phyloP scores from a whole-genome alignment of 2,797 vertebrate genomes.

The Nyctalus aviator region DNA sequence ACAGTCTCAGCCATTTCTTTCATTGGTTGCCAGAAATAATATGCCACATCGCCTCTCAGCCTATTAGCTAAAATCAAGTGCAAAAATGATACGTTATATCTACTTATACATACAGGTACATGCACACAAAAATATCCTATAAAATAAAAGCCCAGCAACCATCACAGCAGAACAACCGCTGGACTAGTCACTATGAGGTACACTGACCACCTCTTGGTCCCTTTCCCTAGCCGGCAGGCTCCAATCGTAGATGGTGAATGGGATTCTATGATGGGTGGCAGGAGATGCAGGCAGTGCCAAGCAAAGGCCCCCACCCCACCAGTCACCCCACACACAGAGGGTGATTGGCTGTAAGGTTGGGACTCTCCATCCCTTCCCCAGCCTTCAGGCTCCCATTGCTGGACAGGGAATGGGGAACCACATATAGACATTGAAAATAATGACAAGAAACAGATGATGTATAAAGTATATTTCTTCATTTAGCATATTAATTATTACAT shows the following conservation, averaged over 20 bases:
- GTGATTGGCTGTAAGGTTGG: no score
- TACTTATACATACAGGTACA: neutral
- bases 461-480: neutral
- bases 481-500: neutral
- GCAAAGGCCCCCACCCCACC: no score
- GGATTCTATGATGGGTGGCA: no score
- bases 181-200: no score
- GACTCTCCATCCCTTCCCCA: no score
- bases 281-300: no score
- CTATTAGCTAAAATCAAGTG: neutral
- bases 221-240: no score
- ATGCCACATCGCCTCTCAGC: neutral
- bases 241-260: rapidly evolving
- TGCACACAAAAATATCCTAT: neutral
- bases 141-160: neutral
- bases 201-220: no score
- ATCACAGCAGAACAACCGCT: no score
- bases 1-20: neutral
- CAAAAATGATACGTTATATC: neutral
- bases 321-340: no score
- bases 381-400: no score
- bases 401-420: no score
- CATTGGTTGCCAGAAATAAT: neutral
- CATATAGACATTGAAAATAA: neutral
- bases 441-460: neutral